phyloP scores from a whole-genome alignment of 2,797 vertebrate genomes.

The Eidolon dupreanum region DNA sequence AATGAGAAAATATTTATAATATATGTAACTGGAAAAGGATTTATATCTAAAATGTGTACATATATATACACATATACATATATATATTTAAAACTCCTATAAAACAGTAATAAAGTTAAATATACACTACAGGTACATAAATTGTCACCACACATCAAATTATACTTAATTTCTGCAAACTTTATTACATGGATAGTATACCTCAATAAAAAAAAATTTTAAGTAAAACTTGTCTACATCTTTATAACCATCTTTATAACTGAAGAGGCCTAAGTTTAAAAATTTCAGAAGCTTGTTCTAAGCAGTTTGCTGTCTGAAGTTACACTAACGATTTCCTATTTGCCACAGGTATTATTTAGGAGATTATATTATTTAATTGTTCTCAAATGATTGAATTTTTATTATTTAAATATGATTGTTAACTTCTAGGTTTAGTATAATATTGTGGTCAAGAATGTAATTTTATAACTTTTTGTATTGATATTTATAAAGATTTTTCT shows the following conservation, averaged over 20 bases:
- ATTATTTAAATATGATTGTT: background rate
- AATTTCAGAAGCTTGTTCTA: conserved; percentile 7
- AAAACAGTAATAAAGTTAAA: background rate
- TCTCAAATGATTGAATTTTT: background rate
- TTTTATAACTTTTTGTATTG: background rate
- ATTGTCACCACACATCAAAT: background rate
- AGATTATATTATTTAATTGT: background rate
- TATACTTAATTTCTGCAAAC: background rate
- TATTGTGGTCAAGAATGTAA: background rate
- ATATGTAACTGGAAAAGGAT: background rate
- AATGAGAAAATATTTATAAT: background rate
- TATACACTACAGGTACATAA: background rate
- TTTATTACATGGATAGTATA: background rate
- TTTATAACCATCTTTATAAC: conserved; percentile 4
- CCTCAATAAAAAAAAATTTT: background rate
- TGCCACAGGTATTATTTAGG: background rate
- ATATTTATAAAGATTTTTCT: background rate
- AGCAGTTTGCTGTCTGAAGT: background rate
- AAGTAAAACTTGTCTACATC: background rate
- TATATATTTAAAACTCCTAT: too few species aligned
- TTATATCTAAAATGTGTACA: background rate
- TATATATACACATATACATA: too few species aligned
- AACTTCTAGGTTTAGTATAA: conserved; percentile 12
- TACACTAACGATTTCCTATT: background rate
- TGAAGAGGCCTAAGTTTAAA: background rate